Evolutionary conservation across 2,888 invertebrate genomes (phyloP).

Genomic region (Andrena camellia): DNA sequence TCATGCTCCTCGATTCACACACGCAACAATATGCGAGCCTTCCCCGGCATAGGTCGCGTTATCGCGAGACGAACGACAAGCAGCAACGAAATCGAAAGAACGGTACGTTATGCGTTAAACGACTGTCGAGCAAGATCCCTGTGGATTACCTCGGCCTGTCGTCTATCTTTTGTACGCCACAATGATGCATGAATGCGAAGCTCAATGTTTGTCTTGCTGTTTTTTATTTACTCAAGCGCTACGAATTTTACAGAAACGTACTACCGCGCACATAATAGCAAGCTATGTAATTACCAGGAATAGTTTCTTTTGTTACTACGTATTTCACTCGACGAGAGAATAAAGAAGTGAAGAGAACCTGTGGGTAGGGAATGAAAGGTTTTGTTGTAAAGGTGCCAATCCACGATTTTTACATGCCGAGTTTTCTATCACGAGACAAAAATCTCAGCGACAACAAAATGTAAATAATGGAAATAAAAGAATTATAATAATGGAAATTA

Average conservation of each 20-base stretch:
- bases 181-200: not conserved
- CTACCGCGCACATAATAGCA: not conserved
- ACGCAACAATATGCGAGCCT: not conserved
- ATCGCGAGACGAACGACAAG: not conserved
- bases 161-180: not conserved
- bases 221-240: conserved; percentile 6
- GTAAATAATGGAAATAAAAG: no score
- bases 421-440: no score
- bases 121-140: not conserved
- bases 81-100: not conserved
- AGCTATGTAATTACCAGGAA: not conserved
- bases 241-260: not conserved
- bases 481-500: no score
- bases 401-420: no score
- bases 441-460: no score
- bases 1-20: not conserved
- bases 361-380: no score
- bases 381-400: no score
- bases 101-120: not conserved
- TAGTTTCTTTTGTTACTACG: no score
- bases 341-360: no score
- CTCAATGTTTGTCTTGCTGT: not conserved
- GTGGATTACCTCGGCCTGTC: not conserved
- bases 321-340: no score
- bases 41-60: not conserved